These are phyloP conservation scores for Eristalis tenax DNA, from an alignment of 2,888 invertebrate species.

Conservation along the genomic window DNA sequence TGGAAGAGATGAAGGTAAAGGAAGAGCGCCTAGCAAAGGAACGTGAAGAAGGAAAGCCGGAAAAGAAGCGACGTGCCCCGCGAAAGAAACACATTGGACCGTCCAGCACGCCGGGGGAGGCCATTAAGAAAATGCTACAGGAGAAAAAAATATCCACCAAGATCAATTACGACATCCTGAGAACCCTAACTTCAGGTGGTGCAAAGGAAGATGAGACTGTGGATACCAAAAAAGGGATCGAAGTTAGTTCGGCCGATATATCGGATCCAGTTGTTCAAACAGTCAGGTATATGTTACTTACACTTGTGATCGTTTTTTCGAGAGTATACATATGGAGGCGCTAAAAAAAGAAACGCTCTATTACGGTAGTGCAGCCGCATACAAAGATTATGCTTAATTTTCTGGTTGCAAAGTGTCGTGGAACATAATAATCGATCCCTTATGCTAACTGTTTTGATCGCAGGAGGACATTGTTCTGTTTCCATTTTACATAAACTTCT, in stretches of 20 bases:
- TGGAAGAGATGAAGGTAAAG: constrained; percentile 92
- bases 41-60: constrained; percentile 92
- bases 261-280: constrained; percentile 73
- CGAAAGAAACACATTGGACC: constrained; percentile 86
- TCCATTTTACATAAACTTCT: no score
- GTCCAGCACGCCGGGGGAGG: constrained; percentile 90
- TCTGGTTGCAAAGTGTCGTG: no score
- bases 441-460: no score
- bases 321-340: no score
- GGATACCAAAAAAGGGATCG: not conserved
- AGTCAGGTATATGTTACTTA: constrained; percentile 64
- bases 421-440: no score
- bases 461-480: no score
- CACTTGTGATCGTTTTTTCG: no score
- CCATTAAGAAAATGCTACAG: constrained; percentile 97
- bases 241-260: constrained; percentile 72
- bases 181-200: constrained; percentile 84
- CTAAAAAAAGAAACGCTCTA: no score
- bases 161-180: constrained; percentile 98
- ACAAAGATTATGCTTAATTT: no score
- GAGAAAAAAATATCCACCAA: constrained; percentile 98
- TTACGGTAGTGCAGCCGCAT: no score
- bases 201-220: constrained; percentile 39
- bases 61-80: constrained; percentile 88
- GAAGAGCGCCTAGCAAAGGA: constrained; percentile 91